phyloP scores from a whole-genome alignment of 2,888 invertebrate genomes.

The Eugnorisma glareosa region DNA sequence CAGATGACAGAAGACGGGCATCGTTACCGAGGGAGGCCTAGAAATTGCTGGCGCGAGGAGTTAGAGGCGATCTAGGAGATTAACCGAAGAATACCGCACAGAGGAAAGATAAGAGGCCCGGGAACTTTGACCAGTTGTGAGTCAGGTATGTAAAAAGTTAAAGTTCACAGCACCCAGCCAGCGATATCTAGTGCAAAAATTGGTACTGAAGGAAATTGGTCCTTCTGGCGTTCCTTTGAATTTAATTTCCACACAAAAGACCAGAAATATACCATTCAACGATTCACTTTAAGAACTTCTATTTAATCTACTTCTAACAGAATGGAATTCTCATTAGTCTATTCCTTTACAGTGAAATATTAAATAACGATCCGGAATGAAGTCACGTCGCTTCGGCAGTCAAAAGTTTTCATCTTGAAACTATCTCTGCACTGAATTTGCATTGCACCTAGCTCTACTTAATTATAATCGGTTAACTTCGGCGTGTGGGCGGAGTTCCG shows the following conservation, averaged over 20 bases:
- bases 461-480: slow-evolving; percentile 77
- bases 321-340: background rate
- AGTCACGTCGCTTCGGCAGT: slow-evolving; percentile 57
- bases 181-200: background rate
- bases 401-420: slow-evolving; percentile 59
- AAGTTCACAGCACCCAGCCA: background rate
- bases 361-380: slow-evolving; percentile 38
- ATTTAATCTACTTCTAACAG: background rate
- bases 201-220: background rate
- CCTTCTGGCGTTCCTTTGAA: background rate
- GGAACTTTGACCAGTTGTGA: background rate
- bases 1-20: background rate
- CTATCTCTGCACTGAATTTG: slow-evolving; percentile 67
- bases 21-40: background rate
- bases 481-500: slow-evolving; percentile 40
- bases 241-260: background rate
- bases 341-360: slow-evolving; percentile 14
- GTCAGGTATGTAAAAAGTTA: background rate
- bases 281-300: background rate
- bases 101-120: background rate
- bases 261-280: background rate
- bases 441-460: slow-evolving; percentile 74
- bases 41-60: background rate
- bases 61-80: background rate
- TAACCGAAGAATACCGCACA: background rate